Percentiles rank a stretch among this genome's conserved stretches.
Evolutionary conservation across 2,888 invertebrate genomes (phyloP).

Genomic region (Plebejus argus): DNA sequence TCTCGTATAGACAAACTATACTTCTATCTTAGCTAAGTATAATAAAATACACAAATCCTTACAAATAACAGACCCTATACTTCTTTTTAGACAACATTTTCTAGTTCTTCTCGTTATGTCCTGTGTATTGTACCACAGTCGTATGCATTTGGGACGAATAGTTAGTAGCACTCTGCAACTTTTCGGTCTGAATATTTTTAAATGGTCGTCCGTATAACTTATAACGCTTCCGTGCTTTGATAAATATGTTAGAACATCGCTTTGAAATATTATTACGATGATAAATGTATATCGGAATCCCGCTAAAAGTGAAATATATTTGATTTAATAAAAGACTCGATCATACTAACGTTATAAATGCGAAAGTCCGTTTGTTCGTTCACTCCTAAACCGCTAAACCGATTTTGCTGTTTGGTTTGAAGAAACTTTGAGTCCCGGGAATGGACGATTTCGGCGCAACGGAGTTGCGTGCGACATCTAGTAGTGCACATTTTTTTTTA

Average conservation of each 20-base stretch:
- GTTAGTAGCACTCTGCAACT: slow-evolving; percentile 41
- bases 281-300: background rate
- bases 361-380: too few relatives aligned
- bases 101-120: background rate
- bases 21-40: too few relatives aligned
- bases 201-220: slow-evolving; percentile 43
- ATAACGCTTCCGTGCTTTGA: slow-evolving; percentile 3
- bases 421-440: too few relatives aligned
- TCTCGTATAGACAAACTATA: too few relatives aligned
- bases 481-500: too few relatives aligned
- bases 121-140: background rate
- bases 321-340: background rate
- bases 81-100: background rate
- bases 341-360: background rate
- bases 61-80: too few relatives aligned
- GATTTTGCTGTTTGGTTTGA: too few relatives aligned
- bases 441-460: too few relatives aligned
- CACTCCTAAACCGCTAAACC: too few relatives aligned
- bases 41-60: too few relatives aligned
- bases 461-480: too few relatives aligned
- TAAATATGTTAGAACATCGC: slow-evolving; percentile 16
- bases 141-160: slow-evolving; percentile 28
- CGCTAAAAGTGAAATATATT: background rate
- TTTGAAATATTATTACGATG: slow-evolving; percentile 15
- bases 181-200: slow-evolving; percentile 54